phyloP scores from a whole-genome alignment of 2,888 invertebrate species.

The Agriopis marginaria region DNA sequence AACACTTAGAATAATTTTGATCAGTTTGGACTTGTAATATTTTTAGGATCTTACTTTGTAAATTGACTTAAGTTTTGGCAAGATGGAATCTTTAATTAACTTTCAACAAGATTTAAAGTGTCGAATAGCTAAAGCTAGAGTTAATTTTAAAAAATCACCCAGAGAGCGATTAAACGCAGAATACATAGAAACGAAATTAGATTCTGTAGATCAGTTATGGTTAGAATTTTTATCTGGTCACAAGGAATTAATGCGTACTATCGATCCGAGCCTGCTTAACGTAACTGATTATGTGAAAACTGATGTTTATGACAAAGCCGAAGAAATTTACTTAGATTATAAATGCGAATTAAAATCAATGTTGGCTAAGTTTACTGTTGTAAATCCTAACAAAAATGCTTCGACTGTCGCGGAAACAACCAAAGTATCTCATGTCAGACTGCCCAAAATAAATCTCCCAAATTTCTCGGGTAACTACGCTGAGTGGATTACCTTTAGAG shows the following conservation, averaged over 20 bases:
- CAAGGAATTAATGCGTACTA: neutral
- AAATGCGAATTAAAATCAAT: neutral
- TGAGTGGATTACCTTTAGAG: constrained; percentile 1
- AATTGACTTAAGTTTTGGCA: neutral
- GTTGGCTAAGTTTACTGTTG: neutral
- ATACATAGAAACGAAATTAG: constrained; percentile 8
- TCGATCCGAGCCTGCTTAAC: neutral
- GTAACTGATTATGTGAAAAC: neutral
- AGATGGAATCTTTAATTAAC: constrained; percentile 1
- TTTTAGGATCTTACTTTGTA: neutral
- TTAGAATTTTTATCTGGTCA: neutral
- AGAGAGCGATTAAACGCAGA: constrained; percentile 12
- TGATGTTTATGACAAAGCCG: neutral
- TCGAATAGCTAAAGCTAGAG: constrained; percentile 3
- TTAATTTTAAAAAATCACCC: constrained; percentile 21
- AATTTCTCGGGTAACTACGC: neutral
- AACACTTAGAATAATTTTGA: constrained; percentile 1
- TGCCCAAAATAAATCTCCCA: constrained; percentile 4
- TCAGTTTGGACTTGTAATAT: neutral
- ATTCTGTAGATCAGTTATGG: constrained; percentile 20
- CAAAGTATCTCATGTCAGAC: neutral
- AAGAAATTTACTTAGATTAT: neutral
- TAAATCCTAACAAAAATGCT: neutral
- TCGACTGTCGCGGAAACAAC: neutral
- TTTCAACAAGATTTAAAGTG: neutral